Conservation (phyloP, 2,113 vertebrate genomes). For the Lasiurus borealis region DNA sequence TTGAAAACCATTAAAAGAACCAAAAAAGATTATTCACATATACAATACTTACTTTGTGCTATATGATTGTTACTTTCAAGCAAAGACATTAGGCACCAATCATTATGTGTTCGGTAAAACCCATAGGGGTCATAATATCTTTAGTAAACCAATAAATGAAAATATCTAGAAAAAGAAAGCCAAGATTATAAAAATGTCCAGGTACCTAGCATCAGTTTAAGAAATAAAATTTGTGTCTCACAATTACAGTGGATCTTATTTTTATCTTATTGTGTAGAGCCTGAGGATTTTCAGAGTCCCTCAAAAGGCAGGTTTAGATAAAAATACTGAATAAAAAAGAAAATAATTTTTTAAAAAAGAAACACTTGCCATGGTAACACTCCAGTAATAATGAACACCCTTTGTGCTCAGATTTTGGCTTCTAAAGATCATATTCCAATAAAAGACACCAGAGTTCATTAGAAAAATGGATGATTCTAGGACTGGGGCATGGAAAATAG, state of each 20-base stretch:
- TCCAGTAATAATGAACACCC: neutral
- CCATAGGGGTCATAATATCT: neutral
- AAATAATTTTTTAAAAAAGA: neutral
- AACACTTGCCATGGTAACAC: neutral
- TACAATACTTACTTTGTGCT: neutral
- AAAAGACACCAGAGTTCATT: neutral
- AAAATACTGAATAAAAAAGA: neutral
- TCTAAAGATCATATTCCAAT: neutral
- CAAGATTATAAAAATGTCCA: neutral
- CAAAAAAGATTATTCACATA: neutral
- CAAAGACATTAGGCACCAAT: neutral
- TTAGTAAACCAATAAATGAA: slow-evolving; percentile 15
- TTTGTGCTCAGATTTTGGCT: neutral
- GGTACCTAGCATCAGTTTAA: neutral
- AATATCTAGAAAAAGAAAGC: neutral
- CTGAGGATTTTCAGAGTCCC: neutral
- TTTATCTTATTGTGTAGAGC: neutral
- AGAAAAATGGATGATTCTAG: neutral
- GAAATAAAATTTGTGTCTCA: neutral
- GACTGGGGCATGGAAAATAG: neutral
- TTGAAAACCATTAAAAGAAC: neutral
- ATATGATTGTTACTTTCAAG: neutral
- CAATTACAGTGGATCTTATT: neutral
- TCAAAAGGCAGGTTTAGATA: neutral
- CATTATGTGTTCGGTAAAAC: neutral